Evolutionary conservation across 2,113 vertebrate species (phyloP).

Genomic region (Podilymbus podiceps): DNA sequence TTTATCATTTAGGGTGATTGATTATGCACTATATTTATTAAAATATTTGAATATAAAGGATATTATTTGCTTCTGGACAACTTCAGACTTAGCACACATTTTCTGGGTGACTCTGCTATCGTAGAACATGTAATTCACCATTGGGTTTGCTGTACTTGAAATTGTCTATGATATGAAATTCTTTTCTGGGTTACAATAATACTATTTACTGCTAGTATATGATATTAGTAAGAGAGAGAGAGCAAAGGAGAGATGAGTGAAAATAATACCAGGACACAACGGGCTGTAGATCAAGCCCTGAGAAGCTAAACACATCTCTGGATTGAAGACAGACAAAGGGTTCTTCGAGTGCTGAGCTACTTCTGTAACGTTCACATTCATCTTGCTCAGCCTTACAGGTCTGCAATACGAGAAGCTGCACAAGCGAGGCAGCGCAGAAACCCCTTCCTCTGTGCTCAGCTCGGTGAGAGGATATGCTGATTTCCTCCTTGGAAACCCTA

Average conservation of each 20-base stretch:
- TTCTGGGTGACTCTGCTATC: neutral
- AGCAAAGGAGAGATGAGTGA: neutral
- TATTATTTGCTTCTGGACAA: neutral
- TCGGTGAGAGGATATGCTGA: neutral
- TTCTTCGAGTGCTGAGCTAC: neutral
- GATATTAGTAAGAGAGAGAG: neutral
- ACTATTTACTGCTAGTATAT: neutral
- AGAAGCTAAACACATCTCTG: neutral
- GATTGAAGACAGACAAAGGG: neutral
- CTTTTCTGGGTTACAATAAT: neutral
- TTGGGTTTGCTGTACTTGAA: neutral
- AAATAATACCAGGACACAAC: neutral
- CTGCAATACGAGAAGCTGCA: neutral
- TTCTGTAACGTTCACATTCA: neutral
- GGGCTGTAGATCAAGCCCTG: neutral
- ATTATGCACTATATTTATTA: neutral
- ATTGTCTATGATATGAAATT: neutral
- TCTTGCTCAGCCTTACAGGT: neutral
- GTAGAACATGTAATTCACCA: neutral
- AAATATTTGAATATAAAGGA: neutral
- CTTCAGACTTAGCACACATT: neutral
- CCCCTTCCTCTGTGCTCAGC: neutral
- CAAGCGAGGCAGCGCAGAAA: neutral
- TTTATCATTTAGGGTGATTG: neutral
- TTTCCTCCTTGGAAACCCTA: neutral